These are phyloP conservation scores for Urophycis tenuis DNA, from an alignment of 2,797 vertebrate genomes.

Conservation along the genomic window DNA sequence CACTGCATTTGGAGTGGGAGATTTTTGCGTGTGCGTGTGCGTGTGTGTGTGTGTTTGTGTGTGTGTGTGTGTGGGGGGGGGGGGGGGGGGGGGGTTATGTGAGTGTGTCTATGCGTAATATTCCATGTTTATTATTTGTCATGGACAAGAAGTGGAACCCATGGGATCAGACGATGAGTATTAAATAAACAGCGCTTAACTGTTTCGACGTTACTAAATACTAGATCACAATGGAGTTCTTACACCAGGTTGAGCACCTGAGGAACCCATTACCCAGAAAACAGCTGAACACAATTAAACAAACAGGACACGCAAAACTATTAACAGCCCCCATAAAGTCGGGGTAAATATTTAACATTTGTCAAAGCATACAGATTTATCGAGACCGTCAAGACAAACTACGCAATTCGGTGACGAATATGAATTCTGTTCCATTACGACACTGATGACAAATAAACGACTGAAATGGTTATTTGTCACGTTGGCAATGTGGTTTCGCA, in stretches of 20 bases:
- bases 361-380: constrained; percentile 11
- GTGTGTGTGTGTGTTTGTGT: constrained; percentile 12
- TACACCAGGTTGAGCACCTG: background rate
- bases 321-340: background rate
- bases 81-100: too few species aligned
- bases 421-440: background rate
- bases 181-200: background rate
- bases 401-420: background rate
- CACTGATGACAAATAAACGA: background rate
- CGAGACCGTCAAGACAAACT: background rate
- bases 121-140: constrained; percentile 14
- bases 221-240: too few species aligned
- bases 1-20: constrained; percentile 10
- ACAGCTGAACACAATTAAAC: background rate
- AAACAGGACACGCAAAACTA: background rate
- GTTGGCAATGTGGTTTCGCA: background rate
- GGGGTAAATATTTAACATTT: constrained; percentile 22
- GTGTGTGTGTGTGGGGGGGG: constrained; percentile 7
- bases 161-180: background rate
- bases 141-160: background rate
- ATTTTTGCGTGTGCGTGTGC: constrained; percentile 7
- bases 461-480: background rate
- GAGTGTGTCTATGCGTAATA: constrained; percentile 35
- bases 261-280: background rate
- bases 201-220: background rate